Conservation (phyloP, 2,113 vertebrate species). For the Condylura cristata region DNA sequence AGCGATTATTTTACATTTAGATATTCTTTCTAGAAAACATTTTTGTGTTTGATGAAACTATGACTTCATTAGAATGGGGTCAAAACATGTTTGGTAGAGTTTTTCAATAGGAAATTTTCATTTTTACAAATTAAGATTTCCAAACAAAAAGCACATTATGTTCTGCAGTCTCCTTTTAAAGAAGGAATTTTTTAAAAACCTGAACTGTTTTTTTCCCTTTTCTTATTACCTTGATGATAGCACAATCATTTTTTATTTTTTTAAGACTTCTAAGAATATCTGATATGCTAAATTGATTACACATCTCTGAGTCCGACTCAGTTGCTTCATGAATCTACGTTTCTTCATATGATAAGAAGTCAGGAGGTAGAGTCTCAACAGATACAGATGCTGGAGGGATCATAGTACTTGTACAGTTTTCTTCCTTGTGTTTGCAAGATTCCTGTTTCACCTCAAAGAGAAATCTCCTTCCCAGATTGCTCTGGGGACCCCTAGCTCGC, state of each 20-base stretch:
- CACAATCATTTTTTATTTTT: neutral
- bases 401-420: neutral
- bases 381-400: neutral
- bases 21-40: neutral
- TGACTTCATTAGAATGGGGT: neutral
- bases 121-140: neutral
- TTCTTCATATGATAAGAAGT: neutral
- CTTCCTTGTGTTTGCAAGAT: neutral
- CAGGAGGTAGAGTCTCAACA: neutral
- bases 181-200: neutral
- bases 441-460: neutral
- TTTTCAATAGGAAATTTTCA: neutral
- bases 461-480: neutral
- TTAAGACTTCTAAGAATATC: neutral
- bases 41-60: neutral
- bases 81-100: neutral
- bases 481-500: neutral
- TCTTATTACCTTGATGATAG: neutral
- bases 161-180: neutral
- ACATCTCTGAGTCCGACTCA: neutral
- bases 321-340: neutral
- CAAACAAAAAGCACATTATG: neutral
- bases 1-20: neutral
- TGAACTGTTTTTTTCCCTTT: neutral
- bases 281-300: neutral